Base-by-base conservation (phyloP, 2,888 invertebrate species). In the Parnassius orleans region DNA sequence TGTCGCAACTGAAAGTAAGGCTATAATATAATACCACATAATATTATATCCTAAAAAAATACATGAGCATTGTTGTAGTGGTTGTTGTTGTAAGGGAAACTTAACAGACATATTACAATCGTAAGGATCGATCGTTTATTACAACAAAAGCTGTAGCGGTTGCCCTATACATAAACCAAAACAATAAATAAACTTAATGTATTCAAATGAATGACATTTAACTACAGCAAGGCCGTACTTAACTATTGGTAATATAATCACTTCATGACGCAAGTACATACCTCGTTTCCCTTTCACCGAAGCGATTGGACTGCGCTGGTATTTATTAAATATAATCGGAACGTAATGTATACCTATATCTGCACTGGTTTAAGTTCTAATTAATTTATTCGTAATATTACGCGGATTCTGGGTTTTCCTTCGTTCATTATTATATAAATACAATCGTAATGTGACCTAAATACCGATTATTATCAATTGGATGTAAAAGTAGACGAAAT, bases 211-310 rank as follows among this genome's bases (percentile, higher is more conserved):
- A 55, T 63, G 63, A 61, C 64, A 74, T 72, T 72, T 76, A 78
- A 75, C 72, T 71, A 73, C 64, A 70, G 71, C 84, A 86, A 85
- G 86, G 85, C 76, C 83, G 74, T 60, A 61, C 67, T 60, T 64
- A 66, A 68, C 64, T 64, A 60, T 56, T 59, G 53, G 58, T 46
- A 65, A 61, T 64, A 66, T 64, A 70, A 72, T 65, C 59, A 67
- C 59, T 74, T 75, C 79, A 77, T 87, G 88, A 88, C 87, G 89
- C 78, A 80, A 83, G 72, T 70, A 57, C 44, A 64, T 66, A 58
- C 43, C 65, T 65, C 54, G 76, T 75, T 82, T 86, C 82, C 89
- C 89, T 89, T 89, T 89, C 89, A 89, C 89, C 78, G 69, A 64
- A 59, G 75, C 76, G 70, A 84, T 84, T 84, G 85, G 84, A 46